Conservation (phyloP, 1,140 invertebrate species). For the Pollicipes pollicipes region DNA sequence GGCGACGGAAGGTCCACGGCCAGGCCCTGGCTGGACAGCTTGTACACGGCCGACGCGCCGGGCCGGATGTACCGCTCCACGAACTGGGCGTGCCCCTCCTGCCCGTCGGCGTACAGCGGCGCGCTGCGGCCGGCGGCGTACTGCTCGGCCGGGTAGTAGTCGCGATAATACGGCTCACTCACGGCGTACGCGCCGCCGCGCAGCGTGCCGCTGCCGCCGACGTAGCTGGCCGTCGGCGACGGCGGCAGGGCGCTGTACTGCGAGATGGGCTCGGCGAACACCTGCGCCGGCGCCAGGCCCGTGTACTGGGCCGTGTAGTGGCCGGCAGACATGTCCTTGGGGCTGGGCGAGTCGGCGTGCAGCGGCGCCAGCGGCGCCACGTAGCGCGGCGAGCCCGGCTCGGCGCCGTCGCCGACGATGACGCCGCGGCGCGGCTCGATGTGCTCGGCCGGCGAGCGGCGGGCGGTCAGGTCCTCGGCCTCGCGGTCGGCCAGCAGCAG, state of each 20-base stretch:
- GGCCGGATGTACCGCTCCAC: slow-evolving; percentile 36
- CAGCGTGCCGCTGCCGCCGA: too few relatives aligned
- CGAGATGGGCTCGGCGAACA: not conserved
- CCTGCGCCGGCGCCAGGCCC: not conserved
- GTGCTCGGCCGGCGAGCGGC: not conserved
- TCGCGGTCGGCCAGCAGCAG: not conserved
- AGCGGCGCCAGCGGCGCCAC: not conserved
- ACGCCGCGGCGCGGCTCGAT: not conserved
- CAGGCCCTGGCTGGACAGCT: slow-evolving; percentile 25
- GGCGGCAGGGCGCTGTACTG: not conserved
- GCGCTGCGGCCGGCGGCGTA: not conserved
- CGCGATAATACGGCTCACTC: not conserved
- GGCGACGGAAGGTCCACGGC: slow-evolving; percentile 79
- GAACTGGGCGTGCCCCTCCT: slow-evolving; percentile 19
- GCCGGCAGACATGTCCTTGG: not conserved
- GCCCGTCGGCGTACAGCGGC: not conserved
- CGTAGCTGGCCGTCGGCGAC: not conserved
- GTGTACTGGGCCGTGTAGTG: not conserved
- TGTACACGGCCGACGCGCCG: not conserved
- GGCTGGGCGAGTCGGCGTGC: not conserved
- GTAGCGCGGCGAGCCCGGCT: not conserved
- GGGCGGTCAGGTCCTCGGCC: not conserved
- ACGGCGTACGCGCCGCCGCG: not conserved
- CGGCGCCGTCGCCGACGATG: not conserved
- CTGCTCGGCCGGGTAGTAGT: not conserved